Base-by-base conservation (phyloP, 2,113 vertebrate genomes). In the Paedocypris sp. region DNA sequence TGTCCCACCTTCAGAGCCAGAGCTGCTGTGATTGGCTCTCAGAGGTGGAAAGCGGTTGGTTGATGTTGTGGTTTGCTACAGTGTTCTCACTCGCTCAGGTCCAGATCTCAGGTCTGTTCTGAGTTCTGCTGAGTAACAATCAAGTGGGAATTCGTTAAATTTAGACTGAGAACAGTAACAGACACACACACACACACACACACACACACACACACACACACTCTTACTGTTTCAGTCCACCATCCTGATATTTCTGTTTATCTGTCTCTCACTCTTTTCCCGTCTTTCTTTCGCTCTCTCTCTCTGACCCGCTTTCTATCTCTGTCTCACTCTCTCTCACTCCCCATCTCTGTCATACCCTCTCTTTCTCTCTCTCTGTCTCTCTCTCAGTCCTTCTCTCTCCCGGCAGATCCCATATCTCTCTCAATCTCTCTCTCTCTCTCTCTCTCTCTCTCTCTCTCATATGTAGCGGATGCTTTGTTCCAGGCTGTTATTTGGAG, bases 401-500 rank as follows among this genome's bases (percentile, higher is more conserved):
- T 29, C n/a, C 13, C 11, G 23, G 6, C 28, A n/a, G n/a, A n/a
- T n/a, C n/a, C n/a, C n/a, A 2, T 41, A 43, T 32, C 19, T 45
- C 6, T 48, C 43, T 54, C 31, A 29, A 38, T 28, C 13, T 31
- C 25, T 31, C 6, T 54, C n/a, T 54, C 35, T 31, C 19, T 41
- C 15, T 25, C 19, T 16, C 16, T 53, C 12, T 16, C 31, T 25
- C 16, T 51, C 48, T 5, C 60, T 58, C 49, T 57, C 60, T 70
- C 68, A 66, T 67, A 62, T 38, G 36, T 46, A 32, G 18, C 3
- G 57, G 50, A 57, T 58, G 19, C 63, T 72, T 50, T 64, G 36
- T 58, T 50, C 43, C 38, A 57, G 69, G 64, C 49, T 66, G 46
- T 70, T 73, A 43, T 73, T 60, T 54, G 54, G 57, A 58, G 65